phyloP scores from a whole-genome alignment of 2,113 vertebrate species.

The Leptobrachium ailaonicum region DNA sequence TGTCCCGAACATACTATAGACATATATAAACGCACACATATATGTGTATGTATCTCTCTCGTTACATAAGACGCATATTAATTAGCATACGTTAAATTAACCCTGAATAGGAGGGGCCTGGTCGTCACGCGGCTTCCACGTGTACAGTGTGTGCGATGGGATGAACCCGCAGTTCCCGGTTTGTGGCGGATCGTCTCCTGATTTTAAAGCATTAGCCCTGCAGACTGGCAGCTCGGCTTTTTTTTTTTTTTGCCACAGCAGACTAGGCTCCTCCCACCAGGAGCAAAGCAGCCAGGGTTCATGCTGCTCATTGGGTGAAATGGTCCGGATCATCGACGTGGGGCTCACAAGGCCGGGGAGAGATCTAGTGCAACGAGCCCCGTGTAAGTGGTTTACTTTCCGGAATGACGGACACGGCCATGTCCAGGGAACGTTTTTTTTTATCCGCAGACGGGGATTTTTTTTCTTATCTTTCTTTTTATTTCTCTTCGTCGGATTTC shows the following conservation, averaged over 20 bases:
- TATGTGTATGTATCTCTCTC: neutral
- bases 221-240: too few relatives aligned
- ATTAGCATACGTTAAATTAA: neutral
- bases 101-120: neutral
- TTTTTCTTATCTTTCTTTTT: neutral
- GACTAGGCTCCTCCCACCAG: too few relatives aligned
- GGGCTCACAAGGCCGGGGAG: neutral
- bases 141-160: neutral
- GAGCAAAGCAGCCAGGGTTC: neutral
- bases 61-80: neutral
- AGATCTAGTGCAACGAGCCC: neutral
- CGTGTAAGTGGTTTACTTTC: neutral
- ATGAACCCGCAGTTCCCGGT: too few relatives aligned
- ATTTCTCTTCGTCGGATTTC: slow-evolving; percentile 21
- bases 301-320: neutral
- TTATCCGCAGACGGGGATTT: neutral
- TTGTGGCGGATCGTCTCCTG: too few relatives aligned
- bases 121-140: neutral
- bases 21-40: neutral
- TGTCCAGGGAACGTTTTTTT: neutral
- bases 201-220: too few relatives aligned
- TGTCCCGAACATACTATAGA: neutral
- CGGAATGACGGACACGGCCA: neutral
- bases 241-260: too few relatives aligned
- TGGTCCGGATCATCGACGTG: neutral